A percentile compares a stretch with the other conserved stretches of the same genome.
phyloP scores from a whole-genome alignment of 2,888 invertebrate species.

The Seira sanloemensis region DNA sequence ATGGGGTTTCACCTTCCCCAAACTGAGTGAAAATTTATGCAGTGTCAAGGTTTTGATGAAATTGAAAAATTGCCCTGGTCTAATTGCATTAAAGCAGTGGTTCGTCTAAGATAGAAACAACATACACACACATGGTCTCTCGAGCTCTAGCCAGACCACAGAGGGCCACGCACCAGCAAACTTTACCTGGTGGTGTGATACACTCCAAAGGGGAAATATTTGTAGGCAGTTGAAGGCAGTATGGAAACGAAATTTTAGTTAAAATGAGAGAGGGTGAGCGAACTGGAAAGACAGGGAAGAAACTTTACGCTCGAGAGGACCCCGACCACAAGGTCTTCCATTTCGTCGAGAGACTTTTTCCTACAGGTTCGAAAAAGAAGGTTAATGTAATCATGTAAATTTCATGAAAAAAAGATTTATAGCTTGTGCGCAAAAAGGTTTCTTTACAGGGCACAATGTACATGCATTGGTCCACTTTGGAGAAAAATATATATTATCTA shows the following conservation, averaged over 20 bases:
- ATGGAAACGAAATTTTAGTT: background rate
- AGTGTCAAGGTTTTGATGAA: constrained; percentile 63
- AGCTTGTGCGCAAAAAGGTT: background rate
- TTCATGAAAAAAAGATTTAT: constrained; percentile 20
- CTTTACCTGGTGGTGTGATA: background rate
- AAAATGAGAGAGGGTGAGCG: background rate
- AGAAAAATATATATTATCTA: background rate
- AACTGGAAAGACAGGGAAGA: background rate
- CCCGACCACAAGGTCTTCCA: constrained; percentile 29
- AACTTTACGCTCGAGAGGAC: background rate
- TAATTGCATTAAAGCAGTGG: constrained; percentile 56
- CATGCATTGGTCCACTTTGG: background rate
- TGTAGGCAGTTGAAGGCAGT: background rate
- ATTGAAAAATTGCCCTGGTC: constrained; percentile 59
- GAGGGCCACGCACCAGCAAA: background rate
- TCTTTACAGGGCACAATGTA: background rate
- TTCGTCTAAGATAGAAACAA: constrained; percentile 17
- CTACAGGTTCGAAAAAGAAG: constrained; percentile 23
- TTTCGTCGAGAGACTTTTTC: background rate
- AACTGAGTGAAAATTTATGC: constrained; percentile 51
- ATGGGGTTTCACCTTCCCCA: background rate
- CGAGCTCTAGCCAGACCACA: background rate
- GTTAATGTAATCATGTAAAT: constrained; percentile 45
- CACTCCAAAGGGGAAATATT: background rate
- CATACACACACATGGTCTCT: too few relatives aligned